A percentile compares a stretch with the other conserved stretches of the same genome.
Evolutionary conservation across 2,113 vertebrate genomes (phyloP).

Genomic region (Mugil cephalus): DNA sequence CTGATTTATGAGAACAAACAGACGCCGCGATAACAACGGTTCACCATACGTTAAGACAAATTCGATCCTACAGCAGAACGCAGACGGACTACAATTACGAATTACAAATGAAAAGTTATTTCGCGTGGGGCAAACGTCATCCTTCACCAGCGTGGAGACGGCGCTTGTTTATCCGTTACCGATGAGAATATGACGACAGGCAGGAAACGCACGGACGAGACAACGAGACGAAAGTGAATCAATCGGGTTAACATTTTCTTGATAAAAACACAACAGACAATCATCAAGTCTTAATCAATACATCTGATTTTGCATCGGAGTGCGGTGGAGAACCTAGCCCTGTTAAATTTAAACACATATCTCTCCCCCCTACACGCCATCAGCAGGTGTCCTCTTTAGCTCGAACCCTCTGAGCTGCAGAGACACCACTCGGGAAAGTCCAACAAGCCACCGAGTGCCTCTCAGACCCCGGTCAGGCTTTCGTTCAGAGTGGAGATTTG

Average conservation of each 20-base stretch:
- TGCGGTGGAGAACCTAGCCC: conserved; percentile 1
- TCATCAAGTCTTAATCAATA: not conserved
- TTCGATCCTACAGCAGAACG: conserved; percentile 26
- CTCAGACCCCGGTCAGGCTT: conserved; percentile 74
- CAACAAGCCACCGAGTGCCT: not conserved
- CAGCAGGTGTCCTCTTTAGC: not conserved
- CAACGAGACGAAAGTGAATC: not conserved
- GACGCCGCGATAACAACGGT: conserved; percentile 19
- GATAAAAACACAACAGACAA: not conserved
- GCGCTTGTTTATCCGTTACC: conserved; percentile 1
- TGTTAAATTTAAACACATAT: conserved; percentile 3
- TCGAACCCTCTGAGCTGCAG: not conserved
- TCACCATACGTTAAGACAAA: conserved; percentile 37
- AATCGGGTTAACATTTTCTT: too few relatives aligned
- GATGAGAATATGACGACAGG: conserved; percentile 6
- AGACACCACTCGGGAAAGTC: not conserved
- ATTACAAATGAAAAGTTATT: conserved; percentile 39
- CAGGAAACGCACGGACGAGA: not conserved
- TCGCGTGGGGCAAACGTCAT: conserved; percentile 19
- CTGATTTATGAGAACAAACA: conserved; percentile 27
- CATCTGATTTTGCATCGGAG: conserved; percentile 26
- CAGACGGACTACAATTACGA: conserved; percentile 15
- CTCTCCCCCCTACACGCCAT: conserved; percentile 7
- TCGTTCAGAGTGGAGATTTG: conserved; percentile 76
- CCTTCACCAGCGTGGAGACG: not conserved